phyloP scores from a whole-genome alignment of 2,113 vertebrate species.

The Passer montanus region DNA sequence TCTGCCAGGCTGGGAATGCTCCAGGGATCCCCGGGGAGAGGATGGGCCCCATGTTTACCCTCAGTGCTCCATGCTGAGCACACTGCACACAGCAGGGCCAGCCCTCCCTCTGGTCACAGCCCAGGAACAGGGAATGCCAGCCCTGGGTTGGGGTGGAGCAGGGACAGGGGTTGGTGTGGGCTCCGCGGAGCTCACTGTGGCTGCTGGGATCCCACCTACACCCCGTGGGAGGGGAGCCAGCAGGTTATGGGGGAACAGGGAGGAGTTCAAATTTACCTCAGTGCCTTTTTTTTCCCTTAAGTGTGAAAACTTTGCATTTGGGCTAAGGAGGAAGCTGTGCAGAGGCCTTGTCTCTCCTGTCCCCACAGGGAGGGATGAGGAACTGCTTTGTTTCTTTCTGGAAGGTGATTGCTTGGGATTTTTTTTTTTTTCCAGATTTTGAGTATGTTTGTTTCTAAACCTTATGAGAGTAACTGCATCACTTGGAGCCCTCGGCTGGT shows the following conservation, averaged over 20 bases:
- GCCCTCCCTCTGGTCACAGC: neutral
- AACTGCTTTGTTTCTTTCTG: neutral
- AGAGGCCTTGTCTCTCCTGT: neutral
- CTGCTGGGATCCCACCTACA: neutral
- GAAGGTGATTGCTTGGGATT: neutral
- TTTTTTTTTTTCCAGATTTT: neutral
- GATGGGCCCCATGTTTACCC: neutral
- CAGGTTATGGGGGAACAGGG: neutral
- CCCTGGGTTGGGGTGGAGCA: rapidly evolving
- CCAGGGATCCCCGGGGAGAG: neutral
- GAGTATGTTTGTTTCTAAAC: neutral
- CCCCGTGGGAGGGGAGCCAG: neutral
- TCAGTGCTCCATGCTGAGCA: neutral
- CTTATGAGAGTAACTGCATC: neutral
- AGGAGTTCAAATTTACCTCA: constrained; percentile 59
- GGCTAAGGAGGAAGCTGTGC: neutral
- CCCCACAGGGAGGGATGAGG: neutral
- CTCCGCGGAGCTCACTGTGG: rapidly evolving
- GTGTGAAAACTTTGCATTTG: neutral
- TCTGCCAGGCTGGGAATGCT: rapidly evolving
- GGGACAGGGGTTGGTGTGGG: rapidly evolving
- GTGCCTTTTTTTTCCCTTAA: constrained; percentile 70
- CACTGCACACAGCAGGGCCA: neutral
- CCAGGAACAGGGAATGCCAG: rapidly evolving
- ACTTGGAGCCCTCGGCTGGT: neutral